phyloP scores from a whole-genome alignment of 2,113 vertebrate species.

The Motacilla tschutschensis region DNA sequence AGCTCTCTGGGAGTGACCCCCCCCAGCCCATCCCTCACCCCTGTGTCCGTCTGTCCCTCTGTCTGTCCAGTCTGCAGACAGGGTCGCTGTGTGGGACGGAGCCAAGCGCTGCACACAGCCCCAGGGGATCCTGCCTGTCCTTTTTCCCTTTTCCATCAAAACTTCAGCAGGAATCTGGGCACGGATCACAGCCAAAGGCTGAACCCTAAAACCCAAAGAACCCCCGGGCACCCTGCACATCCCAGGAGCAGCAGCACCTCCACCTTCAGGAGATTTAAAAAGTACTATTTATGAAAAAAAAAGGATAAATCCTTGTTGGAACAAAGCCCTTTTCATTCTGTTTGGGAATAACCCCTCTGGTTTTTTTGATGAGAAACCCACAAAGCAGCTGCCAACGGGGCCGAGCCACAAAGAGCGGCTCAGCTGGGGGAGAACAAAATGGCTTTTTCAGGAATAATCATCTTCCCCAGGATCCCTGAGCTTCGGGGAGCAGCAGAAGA shows the following conservation, averaged over 20 bases:
- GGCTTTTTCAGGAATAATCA: conserved; percentile 11
- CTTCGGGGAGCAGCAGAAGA: conserved; percentile 6
- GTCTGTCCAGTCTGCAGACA: background rate
- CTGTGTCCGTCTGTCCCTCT: background rate
- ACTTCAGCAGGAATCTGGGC: rapidly evolving
- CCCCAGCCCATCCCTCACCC: background rate
- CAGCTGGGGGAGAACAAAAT: background rate
- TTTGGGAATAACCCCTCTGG: conserved; percentile 29
- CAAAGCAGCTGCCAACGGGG: conserved; percentile 12
- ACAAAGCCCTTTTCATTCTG: background rate
- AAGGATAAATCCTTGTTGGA: background rate
- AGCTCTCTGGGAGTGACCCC: background rate
- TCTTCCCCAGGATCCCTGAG: conserved; percentile 2
- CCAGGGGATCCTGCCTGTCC: rapidly evolving
- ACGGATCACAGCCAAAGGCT: background rate
- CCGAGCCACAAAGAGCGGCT: background rate
- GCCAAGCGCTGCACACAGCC: background rate
- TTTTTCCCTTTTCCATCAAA: background rate
- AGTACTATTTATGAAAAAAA: background rate
- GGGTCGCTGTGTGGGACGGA: rapidly evolving
- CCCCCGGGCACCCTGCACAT: background rate
- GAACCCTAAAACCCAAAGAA: background rate
- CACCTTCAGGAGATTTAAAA: background rate
- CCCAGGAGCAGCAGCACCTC: background rate
- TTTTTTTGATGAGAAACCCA: conserved; percentile 29